phyloP scores from a whole-genome alignment of 2,888 invertebrate species.

The Heliconius ismenius region DNA sequence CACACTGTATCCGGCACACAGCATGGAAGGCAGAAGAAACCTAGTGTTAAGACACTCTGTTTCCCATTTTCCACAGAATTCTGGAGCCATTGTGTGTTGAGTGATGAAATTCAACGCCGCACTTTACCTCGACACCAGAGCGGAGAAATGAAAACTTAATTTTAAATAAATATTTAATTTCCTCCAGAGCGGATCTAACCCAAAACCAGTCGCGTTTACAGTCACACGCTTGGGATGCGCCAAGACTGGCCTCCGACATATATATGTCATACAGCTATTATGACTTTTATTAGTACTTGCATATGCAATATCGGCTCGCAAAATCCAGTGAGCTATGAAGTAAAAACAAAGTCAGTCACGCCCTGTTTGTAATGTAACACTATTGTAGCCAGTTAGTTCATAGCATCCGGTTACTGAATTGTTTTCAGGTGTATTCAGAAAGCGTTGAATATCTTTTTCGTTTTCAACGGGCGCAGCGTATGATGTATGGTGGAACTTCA shows the following conservation, averaged over 20 bases:
- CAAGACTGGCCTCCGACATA: background rate
- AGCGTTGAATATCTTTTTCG: conserved; percentile 55
- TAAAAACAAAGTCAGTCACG: conserved; percentile 65
- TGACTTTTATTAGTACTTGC: conserved; percentile 52
- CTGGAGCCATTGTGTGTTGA: too few relatives aligned
- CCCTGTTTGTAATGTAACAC: conserved; percentile 60
- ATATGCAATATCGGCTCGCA: conserved; percentile 60
- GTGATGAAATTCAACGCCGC: too few relatives aligned
- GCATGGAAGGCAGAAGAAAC: too few relatives aligned
- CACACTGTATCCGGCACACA: too few relatives aligned
- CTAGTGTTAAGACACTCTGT: too few relatives aligned
- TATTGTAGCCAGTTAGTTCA: conserved; percentile 59
- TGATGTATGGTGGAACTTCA: conserved; percentile 33
- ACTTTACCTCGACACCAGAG: too few relatives aligned
- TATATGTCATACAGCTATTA: conserved; percentile 8
- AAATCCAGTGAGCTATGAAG: conserved; percentile 63
- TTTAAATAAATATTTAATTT: too few relatives aligned
- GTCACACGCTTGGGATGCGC: too few relatives aligned
- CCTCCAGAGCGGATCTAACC: too few relatives aligned
- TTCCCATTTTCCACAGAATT: too few relatives aligned
- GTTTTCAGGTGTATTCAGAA: conserved; percentile 66
- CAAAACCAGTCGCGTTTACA: too few relatives aligned
- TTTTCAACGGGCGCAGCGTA: conserved; percentile 55
- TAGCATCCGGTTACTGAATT: conserved; percentile 62
- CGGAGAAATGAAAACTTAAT: too few relatives aligned